Conservation (phyloP, 2,113 vertebrate genomes). For the Suncus etruscus region DNA sequence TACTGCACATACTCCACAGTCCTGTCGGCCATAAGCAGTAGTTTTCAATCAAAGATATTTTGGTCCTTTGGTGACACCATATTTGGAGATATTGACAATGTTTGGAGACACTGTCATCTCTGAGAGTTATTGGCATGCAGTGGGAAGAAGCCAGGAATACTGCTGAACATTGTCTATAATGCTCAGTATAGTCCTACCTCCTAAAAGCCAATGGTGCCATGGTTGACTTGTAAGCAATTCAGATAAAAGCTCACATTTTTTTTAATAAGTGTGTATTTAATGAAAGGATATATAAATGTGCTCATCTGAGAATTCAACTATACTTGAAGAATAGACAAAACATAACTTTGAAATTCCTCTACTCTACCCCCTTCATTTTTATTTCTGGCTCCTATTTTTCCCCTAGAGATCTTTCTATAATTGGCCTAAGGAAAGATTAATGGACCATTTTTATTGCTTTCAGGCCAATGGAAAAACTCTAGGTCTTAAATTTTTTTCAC, state of each 20-base stretch:
- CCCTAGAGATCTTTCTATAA: constrained; percentile 76
- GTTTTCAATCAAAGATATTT: background rate
- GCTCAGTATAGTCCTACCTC: background rate
- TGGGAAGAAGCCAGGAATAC: background rate
- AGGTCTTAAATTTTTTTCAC: constrained; percentile 64
- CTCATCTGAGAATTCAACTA: constrained; percentile 81
- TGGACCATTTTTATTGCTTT: constrained; percentile 72
- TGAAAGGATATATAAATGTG: constrained; percentile 80
- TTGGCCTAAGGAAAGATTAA: constrained; percentile 75
- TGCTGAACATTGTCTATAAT: background rate
- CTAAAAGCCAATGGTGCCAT: background rate
- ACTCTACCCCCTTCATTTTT: constrained; percentile 14
- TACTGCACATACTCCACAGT: background rate
- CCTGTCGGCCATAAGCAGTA: background rate
- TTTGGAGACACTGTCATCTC: no score
- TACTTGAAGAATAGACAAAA: constrained; percentile 70
- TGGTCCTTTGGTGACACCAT: background rate
- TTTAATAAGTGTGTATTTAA: constrained; percentile 81
- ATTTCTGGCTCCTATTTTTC: constrained; percentile 70
- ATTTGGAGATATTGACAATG: background rate
- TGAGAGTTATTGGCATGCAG: background rate
- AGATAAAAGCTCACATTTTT: constrained; percentile 53
- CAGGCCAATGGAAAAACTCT: constrained; percentile 81
- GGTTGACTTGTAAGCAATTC: background rate
- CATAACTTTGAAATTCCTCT: constrained; percentile 68